These are phyloP conservation scores for Stomorhina lunata DNA, from an alignment of 2,888 invertebrate species.

Conservation along the genomic window DNA sequence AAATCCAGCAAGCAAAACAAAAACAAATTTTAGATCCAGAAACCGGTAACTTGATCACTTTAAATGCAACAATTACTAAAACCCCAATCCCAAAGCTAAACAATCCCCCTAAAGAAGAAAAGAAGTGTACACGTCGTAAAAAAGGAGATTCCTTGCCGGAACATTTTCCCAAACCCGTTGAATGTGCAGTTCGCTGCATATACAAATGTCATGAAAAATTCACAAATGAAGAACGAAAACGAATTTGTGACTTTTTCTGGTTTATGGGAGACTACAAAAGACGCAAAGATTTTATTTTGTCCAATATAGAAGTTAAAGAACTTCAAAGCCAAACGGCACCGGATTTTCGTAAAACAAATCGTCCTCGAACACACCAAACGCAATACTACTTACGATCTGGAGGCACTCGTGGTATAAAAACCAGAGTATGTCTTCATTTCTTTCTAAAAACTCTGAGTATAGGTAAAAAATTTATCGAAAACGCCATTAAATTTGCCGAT, in stretches of 20 bases:
- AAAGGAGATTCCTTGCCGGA: conserved; percentile 37
- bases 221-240: conserved; percentile 58
- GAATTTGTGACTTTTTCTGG: conserved; percentile 63
- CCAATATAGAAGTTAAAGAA: conserved; percentile 13
- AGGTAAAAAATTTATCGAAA: conserved; percentile 50
- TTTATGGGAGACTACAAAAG: conserved; percentile 63
- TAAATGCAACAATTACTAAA: neutral
- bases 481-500: conserved; percentile 62
- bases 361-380: conserved; percentile 59
- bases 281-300: conserved; percentile 63
- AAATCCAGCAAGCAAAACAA: neutral
- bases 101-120: neutral
- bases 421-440: conserved; percentile 61
- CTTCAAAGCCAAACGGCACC: conserved; percentile 19
- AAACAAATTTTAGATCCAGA: conserved; percentile 31
- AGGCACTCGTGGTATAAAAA: conserved; percentile 8
- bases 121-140: conserved; percentile 27
- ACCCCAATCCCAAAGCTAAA: neutral
- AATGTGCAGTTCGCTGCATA: conserved; percentile 59
- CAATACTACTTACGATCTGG: conserved; percentile 53
- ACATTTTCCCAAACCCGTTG: conserved; percentile 58
- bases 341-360: conserved; percentile 61
- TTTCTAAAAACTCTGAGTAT: conserved; percentile 60
- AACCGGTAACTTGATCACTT: conserved; percentile 14
- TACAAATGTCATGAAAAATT: conserved; percentile 60